These are phyloP conservation scores for Dryobates pubescens DNA, from an alignment of 2,797 vertebrate species.

Conservation along the genomic window DNA sequence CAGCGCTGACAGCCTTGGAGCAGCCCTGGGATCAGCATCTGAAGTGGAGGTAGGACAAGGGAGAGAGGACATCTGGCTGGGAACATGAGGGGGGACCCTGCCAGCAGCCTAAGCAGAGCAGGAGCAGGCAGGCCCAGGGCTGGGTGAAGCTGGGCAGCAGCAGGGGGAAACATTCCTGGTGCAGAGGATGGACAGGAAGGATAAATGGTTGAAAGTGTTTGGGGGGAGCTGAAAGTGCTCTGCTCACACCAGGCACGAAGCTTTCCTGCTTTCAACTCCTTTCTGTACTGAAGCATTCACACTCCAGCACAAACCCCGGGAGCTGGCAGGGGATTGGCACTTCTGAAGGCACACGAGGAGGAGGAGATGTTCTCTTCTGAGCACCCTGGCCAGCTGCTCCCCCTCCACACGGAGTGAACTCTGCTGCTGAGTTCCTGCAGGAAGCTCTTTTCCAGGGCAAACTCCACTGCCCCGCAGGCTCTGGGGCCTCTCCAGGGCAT, in stretches of 20 bases:
- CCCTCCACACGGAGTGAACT: fast-evolving
- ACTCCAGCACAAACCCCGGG: not conserved
- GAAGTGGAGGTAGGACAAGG: not conserved
- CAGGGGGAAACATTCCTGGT: not conserved
- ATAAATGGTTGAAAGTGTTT: not conserved
- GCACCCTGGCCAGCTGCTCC: not conserved
- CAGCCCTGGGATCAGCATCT: not conserved
- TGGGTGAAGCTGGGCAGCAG: not conserved
- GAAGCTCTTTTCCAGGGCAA: not conserved
- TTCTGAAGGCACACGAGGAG: not conserved
- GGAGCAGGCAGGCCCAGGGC: not conserved
- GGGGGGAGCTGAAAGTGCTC: not conserved
- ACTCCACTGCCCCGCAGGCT: fast-evolving
- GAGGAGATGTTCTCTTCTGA: not conserved
- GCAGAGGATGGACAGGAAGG: fast-evolving
- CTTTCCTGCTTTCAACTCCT: not conserved
- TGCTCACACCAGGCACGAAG: not conserved
- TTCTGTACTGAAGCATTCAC: not conserved
- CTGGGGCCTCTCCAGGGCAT: fast-evolving
- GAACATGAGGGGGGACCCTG: no score
- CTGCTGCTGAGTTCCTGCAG: not conserved
- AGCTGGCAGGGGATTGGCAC: not conserved
- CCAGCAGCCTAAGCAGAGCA: not conserved
- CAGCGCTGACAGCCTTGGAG: fast-evolving
- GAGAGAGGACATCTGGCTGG: fast-evolving